Percentiles rank a stretch among this genome's conserved stretches.
Conservation (phyloP, 2,797 vertebrate genomes). For the Cephalopachus bancanus region DNA sequence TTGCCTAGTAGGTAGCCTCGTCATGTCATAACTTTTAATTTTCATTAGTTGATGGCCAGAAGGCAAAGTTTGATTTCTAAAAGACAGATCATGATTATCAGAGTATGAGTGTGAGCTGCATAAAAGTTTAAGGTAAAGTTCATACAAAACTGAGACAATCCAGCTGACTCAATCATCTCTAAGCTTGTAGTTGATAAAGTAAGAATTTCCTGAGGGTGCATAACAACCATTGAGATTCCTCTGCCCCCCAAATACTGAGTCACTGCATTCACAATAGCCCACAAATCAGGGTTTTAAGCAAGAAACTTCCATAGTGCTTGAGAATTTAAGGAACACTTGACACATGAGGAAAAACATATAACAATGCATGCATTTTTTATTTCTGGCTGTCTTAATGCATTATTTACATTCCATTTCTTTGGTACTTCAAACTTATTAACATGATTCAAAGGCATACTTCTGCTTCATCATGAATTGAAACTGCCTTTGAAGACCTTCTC, state of each 20-base stretch:
- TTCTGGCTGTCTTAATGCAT: not conserved
- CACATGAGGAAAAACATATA: not conserved
- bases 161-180: not conserved
- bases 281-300: not conserved
- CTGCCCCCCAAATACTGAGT: not conserved
- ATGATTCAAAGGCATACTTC: slow-evolving; percentile 31
- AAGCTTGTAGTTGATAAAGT: not conserved
- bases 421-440: slow-evolving; percentile 3
- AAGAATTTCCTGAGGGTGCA: not conserved
- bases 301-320: not conserved
- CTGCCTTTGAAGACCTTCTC: not conserved
- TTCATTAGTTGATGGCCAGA: not conserved
- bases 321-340: not conserved
- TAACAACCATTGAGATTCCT: not conserved
- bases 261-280: not conserved
- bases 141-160: not conserved
- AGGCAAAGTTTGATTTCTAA: not conserved
- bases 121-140: not conserved
- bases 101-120: not conserved
- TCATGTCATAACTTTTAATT: not conserved
- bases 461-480: not conserved
- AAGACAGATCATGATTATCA: not conserved
- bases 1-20: not conserved
- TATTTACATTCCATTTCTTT: not conserved
- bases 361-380: not conserved